Evolutionary conservation across 2,888 invertebrate species (phyloP).

Genomic region (Mayetiola destructor): DNA sequence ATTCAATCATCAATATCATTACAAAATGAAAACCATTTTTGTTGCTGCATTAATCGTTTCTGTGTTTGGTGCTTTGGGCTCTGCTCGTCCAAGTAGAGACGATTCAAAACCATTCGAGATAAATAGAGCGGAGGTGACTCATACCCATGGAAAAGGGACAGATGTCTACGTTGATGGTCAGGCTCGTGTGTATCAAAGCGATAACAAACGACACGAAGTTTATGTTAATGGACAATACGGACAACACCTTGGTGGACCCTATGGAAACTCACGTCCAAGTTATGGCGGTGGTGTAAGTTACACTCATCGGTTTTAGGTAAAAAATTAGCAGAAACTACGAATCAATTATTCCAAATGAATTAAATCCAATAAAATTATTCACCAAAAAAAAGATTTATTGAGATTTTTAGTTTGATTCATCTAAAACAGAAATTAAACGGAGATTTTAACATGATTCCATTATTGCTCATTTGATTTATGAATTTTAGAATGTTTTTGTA

Average conservation of each 20-base stretch:
- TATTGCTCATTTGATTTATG: no score
- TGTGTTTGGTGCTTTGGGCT: not conserved
- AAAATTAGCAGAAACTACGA: no score
- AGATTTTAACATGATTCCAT: no score
- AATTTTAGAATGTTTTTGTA: no score
- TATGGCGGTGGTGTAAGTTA: constrained; percentile 28
- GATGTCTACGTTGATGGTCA: constrained; percentile 15
- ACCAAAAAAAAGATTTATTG: no score
- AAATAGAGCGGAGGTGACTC: not conserved
- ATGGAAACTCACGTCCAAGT: constrained; percentile 29
- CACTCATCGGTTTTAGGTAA: constrained; percentile 21
- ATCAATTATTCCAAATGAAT: no score
- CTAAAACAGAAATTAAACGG: no score
- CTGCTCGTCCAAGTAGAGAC: not conserved
- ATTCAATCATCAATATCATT: not conserved
- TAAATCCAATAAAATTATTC: no score
- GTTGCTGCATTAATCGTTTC: not conserved
- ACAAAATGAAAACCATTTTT: not conserved
- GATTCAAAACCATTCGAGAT: not conserved
- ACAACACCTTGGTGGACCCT: constrained; percentile 17
- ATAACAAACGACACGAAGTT: constrained; percentile 13
- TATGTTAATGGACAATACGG: constrained; percentile 15
- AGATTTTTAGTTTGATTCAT: no score
- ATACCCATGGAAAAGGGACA: constrained; percentile 6
- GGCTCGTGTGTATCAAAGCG: constrained; percentile 14